Base-by-base conservation (phyloP, 2,113 vertebrate genomes). In the Alosa alosa region DNA sequence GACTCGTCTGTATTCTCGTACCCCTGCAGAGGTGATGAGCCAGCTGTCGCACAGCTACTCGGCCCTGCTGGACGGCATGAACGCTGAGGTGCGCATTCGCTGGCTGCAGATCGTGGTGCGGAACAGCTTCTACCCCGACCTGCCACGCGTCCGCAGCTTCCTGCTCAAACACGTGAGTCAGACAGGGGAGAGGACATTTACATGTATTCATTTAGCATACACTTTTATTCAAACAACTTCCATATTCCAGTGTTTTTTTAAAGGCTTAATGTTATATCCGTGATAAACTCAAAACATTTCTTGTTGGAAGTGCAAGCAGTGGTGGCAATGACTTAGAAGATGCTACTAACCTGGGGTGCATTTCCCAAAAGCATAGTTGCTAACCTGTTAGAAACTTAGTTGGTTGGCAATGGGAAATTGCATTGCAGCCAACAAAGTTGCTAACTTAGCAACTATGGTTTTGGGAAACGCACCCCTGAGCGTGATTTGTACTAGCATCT, bases 41-140 rank as follows among this genome's bases (percentile, higher is more conserved):
- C 93, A 94, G 86, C 94, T 99, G 81, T 97, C 97, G 0, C 87
- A 94, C 57, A 96, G 94, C 87, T 99, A 99, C 95, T 97, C 97
- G 0, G 91, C 95, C 0, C 94, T 98, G 91, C 92, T 99, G 90
- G 97, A 97, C n/a, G 94, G 94, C 7, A 97, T 98, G 95, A 98
- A 99, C 0, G 97, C 98, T 0, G 98, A 99, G 93, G 97, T 99
- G 89, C 96, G 97, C 87, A 96, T 99, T 89, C 97, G 98, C 85
- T 99, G 98, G 98, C 90, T 99, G 86, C 98, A 99, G 95, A 95
- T 99, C 4, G 96, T 98, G 11, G 97, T 99, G 90, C 95, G 98
- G 41, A 99, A 97, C 85, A 91, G 95, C 83, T 99, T 97, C 94
- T 96, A 97, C 39, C 96, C 97, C 0, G 97, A 99, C 72, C 94